Evolutionary conservation across 2,113 vertebrate species (phyloP).

Genomic region (Pangasianodon gigas): DNA sequence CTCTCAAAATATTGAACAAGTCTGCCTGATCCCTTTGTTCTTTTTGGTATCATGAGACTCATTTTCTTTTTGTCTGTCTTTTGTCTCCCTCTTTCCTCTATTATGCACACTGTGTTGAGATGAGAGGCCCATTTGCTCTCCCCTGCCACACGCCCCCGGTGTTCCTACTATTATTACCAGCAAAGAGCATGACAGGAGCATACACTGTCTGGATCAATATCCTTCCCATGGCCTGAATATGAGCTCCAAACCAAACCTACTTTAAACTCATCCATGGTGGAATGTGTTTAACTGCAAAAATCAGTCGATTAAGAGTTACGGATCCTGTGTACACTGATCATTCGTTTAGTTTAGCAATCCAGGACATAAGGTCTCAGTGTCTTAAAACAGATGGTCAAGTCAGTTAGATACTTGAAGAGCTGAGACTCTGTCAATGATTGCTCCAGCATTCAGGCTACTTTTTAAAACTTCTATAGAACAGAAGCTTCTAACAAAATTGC

Average conservation of each 20-base stretch:
- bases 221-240: slow-evolving; percentile 12
- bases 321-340: not conserved
- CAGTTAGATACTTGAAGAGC: not conserved
- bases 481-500: not conserved
- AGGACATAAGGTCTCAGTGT: not conserved
- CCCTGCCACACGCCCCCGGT: slow-evolving; percentile 32
- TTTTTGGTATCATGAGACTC: not conserved
- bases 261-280: not conserved
- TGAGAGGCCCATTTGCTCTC: slow-evolving; percentile 42
- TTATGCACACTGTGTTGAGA: slow-evolving; percentile 28
- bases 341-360: not conserved
- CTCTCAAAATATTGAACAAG: slow-evolving; percentile 23
- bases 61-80: slow-evolving; percentile 26
- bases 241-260: slow-evolving; percentile 7
- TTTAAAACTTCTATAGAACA: not conserved
- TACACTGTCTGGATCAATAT: slow-evolving; percentile 46
- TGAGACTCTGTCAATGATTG: not conserved
- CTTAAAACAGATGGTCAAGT: not conserved
- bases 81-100: slow-evolving; percentile 36
- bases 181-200: slow-evolving; percentile 32
- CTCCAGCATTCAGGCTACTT: not conserved
- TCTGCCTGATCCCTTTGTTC: not conserved
- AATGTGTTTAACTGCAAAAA: not conserved
- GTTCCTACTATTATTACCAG: slow-evolving; percentile 40
- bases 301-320: not conserved